Conservation (phyloP, 2,113 vertebrate species). For the Mus pahari region DNA sequence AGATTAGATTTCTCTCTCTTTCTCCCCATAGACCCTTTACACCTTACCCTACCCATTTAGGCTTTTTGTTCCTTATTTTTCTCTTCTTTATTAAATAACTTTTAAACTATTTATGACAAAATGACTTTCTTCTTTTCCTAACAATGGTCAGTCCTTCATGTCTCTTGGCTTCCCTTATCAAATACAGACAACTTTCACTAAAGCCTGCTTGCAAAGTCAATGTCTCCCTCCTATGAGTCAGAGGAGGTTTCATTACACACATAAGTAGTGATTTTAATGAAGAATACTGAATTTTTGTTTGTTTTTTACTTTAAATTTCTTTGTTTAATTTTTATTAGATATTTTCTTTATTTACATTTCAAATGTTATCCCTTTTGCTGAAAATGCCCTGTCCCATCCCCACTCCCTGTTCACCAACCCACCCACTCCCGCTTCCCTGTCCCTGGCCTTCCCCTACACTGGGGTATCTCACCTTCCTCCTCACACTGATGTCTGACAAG, state of each 20-base stretch:
- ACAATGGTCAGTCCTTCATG: background rate
- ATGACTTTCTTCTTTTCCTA: background rate
- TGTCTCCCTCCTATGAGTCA: too few species aligned
- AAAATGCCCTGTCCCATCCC: too few species aligned
- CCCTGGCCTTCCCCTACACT: too few species aligned
- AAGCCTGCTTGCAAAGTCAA: background rate
- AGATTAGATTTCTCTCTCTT: background rate
- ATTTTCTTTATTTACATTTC: too few species aligned
- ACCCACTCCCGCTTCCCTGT: too few species aligned
- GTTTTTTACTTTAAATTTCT: too few species aligned
- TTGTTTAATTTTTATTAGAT: too few species aligned
- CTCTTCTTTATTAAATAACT: constrained; percentile 15
- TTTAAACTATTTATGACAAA: background rate
- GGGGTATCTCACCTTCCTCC: too few species aligned
- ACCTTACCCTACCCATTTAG: background rate
- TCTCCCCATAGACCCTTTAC: background rate
- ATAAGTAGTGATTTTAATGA: background rate
- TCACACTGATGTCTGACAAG: too few species aligned
- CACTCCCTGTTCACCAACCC: too few species aligned
- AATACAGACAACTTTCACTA: background rate
- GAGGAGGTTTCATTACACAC: background rate
- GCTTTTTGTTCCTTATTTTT: background rate
- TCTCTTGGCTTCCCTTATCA: background rate
- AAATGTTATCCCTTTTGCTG: too few species aligned
- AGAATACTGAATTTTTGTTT: background rate